A percentile compares a stretch with the other conserved stretches of the same genome.
Evolutionary conservation across 2,113 vertebrate genomes (phyloP).

Genomic region (Eudyptes chrysolophus): DNA sequence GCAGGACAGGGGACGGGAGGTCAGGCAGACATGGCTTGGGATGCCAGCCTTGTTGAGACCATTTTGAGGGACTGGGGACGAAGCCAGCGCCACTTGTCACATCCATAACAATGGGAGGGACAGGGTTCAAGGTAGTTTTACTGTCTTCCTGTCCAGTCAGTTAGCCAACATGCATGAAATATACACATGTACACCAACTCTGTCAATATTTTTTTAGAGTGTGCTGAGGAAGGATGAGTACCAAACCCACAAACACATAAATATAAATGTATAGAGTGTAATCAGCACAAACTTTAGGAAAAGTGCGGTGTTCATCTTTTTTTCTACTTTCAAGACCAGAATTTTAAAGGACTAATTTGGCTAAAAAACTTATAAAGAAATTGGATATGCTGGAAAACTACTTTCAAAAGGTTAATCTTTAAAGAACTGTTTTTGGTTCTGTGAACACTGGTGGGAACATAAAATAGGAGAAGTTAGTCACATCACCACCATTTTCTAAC

Average conservation of each 20-base stretch:
- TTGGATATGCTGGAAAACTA: not conserved
- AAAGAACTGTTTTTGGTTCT: not conserved
- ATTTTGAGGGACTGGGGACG: not conserved
- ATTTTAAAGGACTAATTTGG: not conserved
- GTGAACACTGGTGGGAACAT: not conserved
- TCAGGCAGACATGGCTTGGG: not conserved
- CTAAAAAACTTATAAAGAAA: not conserved
- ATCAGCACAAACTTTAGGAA: not conserved
- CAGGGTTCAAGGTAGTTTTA: not conserved
- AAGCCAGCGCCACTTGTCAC: not conserved
- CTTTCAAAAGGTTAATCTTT: not conserved
- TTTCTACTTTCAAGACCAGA: not conserved
- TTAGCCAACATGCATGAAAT: not conserved
- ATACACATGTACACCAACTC: not conserved
- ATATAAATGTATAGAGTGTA: not conserved
- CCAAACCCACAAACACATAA: not conserved
- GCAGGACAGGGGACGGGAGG: not conserved
- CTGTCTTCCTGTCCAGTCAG: not conserved
- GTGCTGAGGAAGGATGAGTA: not conserved
- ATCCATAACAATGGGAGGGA: not conserved
- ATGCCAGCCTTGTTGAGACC: not conserved
- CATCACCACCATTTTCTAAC: not conserved
- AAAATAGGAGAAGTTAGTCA: not conserved
- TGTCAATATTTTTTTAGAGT: not conserved
- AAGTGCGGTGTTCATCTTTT: not conserved